Evolutionary conservation across 2,113 vertebrate genomes (phyloP), one percentile per base, ranked within the genome.

Genomic region (Gorilla gorilla): DNA sequence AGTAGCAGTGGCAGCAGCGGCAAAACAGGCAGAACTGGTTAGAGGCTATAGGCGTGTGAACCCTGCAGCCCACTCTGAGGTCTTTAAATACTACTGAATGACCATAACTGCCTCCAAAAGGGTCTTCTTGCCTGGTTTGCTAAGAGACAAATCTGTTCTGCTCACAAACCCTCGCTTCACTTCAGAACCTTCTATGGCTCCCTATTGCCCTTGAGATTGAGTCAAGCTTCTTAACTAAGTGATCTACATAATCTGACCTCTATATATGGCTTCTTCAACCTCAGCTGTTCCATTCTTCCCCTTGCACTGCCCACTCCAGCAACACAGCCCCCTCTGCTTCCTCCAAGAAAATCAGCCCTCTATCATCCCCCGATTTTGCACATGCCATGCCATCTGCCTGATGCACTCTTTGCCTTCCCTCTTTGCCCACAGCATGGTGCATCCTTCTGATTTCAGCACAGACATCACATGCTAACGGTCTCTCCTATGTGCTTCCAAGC

Each of bases 361-460:
- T 17, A 25, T 23, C 8, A 14, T 18, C 20, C 16, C 55, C 20
- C 0, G 0, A 3, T 6, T 64, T 57, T 13, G n/a, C 66, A 57
- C 18, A 27, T 0, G 0, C 25, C 1, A 1, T 12, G 30, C 45
- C 40, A 6, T 25, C 48, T 9, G 66, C 30, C 38, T 0, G 13
- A 6, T 5, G 35, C 7, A 8, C 25, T 1, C 64, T 23, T 59
- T 40, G n/a, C 6, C 40, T 35, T 12, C 30, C 6, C 4, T 20
- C 38, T 72, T 4, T 27, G 40, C 70, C 73, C 70, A 35, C 25
- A 2, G 6, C 25, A 17, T 52, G 5, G 25, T 35, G 61, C 13
- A 6, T 55, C 59, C 66, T 22, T 30, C 23, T 9, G 25, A 30
- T 64, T 38, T 78, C 86, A 13, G 48, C 13, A 3, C 35, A 43